Conservation (phyloP, 2,113 vertebrate genomes). For the Enhydra lutris region DNA sequence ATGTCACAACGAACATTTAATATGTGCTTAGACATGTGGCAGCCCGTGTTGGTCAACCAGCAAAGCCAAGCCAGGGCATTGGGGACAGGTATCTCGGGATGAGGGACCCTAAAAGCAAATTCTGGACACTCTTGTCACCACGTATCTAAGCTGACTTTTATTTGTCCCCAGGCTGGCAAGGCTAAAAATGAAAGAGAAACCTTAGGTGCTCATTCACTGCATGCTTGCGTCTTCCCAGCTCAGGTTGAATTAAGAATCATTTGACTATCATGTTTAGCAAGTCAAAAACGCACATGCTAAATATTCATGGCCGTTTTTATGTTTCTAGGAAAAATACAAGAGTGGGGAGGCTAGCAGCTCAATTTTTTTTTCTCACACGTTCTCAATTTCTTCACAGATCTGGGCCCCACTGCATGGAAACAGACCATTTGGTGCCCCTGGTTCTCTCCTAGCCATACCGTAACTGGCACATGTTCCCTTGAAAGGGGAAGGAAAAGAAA, state of each 20-base stretch:
- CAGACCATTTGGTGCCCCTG: no score
- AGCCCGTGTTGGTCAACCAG: background rate
- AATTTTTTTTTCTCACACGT: background rate
- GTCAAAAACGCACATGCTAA: constrained; percentile 43
- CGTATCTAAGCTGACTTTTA: background rate
- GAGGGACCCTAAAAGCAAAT: background rate
- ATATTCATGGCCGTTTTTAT: constrained; percentile 23
- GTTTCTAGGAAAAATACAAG: constrained; percentile 65
- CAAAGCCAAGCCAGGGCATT: background rate
- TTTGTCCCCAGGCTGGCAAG: background rate
- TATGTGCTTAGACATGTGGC: rapidly evolving
- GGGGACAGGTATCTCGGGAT: background rate
- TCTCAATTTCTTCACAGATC: background rate
- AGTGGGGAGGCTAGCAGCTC: background rate
- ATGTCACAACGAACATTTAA: rapidly evolving
- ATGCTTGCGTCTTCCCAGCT: background rate
- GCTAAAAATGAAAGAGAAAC: background rate
- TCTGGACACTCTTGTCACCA: background rate
- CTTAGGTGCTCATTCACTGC: background rate
- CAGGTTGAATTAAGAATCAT: background rate
- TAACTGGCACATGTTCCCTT: background rate
- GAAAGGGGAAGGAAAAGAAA: background rate
- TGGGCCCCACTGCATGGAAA: background rate
- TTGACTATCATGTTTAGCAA: constrained; percentile 33
- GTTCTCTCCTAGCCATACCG: background rate